Evolutionary conservation across 2,113 vertebrate genomes (phyloP).

Genomic region (Hippolais icterina): DNA sequence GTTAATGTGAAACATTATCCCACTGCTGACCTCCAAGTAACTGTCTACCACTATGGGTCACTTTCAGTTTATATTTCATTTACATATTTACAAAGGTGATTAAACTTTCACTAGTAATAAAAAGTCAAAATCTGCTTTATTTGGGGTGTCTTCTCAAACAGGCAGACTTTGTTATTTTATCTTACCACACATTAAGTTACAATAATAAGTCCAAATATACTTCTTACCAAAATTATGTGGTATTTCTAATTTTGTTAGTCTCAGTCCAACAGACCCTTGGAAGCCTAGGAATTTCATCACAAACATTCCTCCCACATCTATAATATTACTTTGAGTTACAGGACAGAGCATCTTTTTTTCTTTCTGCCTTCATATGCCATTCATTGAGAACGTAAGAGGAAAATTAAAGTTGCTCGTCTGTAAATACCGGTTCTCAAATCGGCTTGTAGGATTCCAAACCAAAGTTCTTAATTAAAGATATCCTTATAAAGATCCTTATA

Average conservation of each 20-base stretch:
- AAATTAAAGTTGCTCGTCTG: not conserved
- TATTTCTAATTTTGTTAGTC: not conserved
- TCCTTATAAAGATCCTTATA: not conserved
- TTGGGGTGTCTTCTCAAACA: not conserved
- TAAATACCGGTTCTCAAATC: slow-evolving; percentile 1
- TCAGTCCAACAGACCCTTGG: not conserved
- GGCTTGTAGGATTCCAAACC: slow-evolving; percentile 20
- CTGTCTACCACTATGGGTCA: not conserved
- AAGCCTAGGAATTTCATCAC: not conserved
- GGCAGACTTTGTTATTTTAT: not conserved
- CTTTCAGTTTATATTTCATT: not conserved
- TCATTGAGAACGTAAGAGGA: not conserved
- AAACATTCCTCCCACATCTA: not conserved
- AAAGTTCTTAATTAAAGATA: slow-evolving; percentile 32
- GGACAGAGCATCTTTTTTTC: not conserved
- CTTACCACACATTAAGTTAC: not conserved
- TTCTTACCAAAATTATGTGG: not conserved
- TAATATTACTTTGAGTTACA: not conserved
- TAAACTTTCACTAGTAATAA: not conserved
- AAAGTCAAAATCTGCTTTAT: not conserved
- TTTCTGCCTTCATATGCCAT: not conserved
- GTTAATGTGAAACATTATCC: slow-evolving; percentile 29
- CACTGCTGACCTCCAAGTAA: not conserved
- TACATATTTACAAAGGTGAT: not conserved
- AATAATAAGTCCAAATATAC: not conserved